Evolutionary conservation across 2,113 vertebrate species (phyloP).

Genomic region (Pluvialis apricaria): DNA sequence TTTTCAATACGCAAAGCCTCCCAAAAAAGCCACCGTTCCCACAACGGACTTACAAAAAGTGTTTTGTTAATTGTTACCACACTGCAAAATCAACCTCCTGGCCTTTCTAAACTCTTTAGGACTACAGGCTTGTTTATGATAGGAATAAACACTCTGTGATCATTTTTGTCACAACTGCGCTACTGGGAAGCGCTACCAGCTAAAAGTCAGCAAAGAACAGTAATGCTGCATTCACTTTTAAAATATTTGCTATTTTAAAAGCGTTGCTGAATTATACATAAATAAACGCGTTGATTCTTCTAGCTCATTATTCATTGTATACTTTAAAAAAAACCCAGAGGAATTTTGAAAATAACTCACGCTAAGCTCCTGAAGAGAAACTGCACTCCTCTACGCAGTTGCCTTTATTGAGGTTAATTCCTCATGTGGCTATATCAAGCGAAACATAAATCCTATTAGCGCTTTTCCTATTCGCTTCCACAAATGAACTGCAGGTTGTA

Average conservation of each 20-base stretch:
- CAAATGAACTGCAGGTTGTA: neutral
- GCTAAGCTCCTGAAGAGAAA: slow-evolving; percentile 11
- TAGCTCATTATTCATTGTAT: neutral
- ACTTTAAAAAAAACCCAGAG: neutral
- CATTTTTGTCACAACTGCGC: neutral
- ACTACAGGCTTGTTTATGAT: neutral
- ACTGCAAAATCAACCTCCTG: neutral
- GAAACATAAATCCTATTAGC: slow-evolving; percentile 23
- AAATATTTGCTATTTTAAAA: neutral
- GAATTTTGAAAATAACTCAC: neutral
- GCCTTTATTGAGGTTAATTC: slow-evolving; percentile 41
- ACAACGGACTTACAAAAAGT: neutral
- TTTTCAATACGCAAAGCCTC: neutral
- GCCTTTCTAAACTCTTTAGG: neutral
- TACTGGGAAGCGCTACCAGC: neutral
- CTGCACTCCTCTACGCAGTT: neutral
- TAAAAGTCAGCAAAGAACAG: neutral
- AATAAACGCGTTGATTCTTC: neutral
- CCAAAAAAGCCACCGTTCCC: neutral
- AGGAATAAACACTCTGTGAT: neutral
- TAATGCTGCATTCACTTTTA: neutral
- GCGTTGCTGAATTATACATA: neutral
- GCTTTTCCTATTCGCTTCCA: neutral
- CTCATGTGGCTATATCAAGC: neutral
- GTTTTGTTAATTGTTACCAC: slow-evolving; percentile 33